Evolutionary conservation across 35 echinoderm and acorn worm genomes (phyloP).

Genomic region (Apostichopus californicus): DNA sequence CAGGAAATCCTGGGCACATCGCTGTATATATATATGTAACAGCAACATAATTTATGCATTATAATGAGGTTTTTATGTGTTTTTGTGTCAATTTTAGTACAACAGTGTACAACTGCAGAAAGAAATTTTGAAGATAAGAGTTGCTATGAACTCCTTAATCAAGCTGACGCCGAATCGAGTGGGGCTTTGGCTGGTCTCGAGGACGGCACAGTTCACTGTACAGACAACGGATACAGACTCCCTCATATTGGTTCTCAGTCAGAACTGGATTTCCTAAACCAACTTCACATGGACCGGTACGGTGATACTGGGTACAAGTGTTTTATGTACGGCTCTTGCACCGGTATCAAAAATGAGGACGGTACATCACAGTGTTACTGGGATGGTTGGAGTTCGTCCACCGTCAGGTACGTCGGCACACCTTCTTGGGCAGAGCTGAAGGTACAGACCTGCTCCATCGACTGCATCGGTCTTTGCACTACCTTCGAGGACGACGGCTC

Average conservation of each 20-base stretch:
- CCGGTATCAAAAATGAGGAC: background rate
- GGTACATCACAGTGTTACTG: constrained; percentile 20
- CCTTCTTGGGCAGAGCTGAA: background rate
- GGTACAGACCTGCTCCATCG: background rate
- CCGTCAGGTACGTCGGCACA: constrained; percentile 16
- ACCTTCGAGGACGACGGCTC: background rate
- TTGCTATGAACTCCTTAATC: constrained; percentile 2
- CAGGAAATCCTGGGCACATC: no score
- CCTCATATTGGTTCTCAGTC: constrained; percentile 12
- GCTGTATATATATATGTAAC: no score
- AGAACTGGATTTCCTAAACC: background rate
- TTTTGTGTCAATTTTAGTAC: background rate
- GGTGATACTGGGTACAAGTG: background rate
- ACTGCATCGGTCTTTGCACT: background rate
- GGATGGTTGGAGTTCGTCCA: constrained; percentile 2
- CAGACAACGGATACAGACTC: background rate
- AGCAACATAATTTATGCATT: no score
- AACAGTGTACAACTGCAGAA: background rate
- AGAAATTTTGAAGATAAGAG: constrained; percentile 3
- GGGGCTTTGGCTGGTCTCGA: background rate
- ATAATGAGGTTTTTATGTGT: background rate
- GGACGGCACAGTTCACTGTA: background rate
- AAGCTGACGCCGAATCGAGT: background rate
- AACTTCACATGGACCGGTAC: background rate
- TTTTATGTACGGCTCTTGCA: background rate